Conservation (phyloP, 2,888 invertebrate species). For the Caenorhabditis panamensis region DNA sequence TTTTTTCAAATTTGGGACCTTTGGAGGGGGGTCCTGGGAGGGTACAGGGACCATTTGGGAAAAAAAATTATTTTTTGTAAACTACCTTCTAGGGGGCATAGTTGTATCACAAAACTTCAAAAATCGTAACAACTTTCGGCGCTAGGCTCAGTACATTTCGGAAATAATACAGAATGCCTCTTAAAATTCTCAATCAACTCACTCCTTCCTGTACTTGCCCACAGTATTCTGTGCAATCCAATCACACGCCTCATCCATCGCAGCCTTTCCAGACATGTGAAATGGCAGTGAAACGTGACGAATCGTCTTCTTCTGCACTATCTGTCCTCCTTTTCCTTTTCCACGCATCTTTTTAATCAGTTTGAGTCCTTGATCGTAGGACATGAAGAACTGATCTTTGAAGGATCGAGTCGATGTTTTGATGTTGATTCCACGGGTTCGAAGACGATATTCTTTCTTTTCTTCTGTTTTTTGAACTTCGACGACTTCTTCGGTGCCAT, state of each 20-base stretch:
- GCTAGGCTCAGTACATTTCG: too few species aligned
- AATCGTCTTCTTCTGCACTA: conserved; percentile 22
- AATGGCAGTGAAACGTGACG: conserved; percentile 58
- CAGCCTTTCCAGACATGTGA: conserved; percentile 55
- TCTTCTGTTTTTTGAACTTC: conserved; percentile 18
- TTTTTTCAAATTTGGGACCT: too few species aligned
- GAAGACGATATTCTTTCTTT: conserved; percentile 31
- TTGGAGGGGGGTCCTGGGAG: too few species aligned
- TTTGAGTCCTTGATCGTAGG: conserved; percentile 46
- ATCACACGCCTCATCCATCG: conserved; percentile 43
- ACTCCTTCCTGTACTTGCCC: conserved; percentile 60
- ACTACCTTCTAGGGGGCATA: too few species aligned
- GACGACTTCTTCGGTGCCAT: conserved; percentile 10
- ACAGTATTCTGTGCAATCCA: conserved; percentile 59
- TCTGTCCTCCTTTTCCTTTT: conserved; percentile 38
- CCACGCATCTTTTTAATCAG: conserved; percentile 32
- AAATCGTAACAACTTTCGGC: too few species aligned
- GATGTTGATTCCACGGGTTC: conserved; percentile 30
- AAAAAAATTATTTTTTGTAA: too few species aligned
- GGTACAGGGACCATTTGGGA: too few species aligned
- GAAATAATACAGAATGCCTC: too few species aligned
- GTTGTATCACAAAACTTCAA: too few species aligned
- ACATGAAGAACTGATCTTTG: conserved; percentile 45
- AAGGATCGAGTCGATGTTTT: conserved; percentile 24
- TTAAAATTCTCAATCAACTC: too few species aligned